These are phyloP conservation scores for Abrostola triplasia DNA, from an alignment of 2,888 invertebrate species.

Conservation along the genomic window DNA sequence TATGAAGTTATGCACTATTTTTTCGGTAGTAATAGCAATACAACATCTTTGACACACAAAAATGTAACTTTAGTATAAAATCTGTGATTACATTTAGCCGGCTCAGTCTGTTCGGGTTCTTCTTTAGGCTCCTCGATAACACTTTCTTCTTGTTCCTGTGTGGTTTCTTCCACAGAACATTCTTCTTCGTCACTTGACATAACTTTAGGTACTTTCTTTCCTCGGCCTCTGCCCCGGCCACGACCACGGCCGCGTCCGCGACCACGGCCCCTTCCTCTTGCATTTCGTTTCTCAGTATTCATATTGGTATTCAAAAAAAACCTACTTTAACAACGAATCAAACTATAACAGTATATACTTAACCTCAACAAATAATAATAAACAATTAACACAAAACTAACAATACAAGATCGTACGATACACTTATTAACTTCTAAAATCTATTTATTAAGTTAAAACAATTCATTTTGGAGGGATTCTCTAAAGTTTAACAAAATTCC, in stretches of 20 bases:
- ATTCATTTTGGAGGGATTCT: constrained; percentile 34
- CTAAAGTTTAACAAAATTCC: constrained; percentile 14
- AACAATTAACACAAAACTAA: constrained; percentile 9
- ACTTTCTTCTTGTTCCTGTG: constrained; percentile 86
- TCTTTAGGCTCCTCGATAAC: constrained; percentile 79
- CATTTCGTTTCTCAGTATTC: constrained; percentile 89
- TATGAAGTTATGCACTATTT: too few relatives aligned
- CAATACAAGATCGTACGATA: not conserved
- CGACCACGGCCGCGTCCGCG: constrained; percentile 93
- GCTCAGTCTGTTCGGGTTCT: constrained; percentile 83
- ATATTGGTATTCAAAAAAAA: constrained; percentile 54
- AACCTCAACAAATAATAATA: constrained; percentile 35
- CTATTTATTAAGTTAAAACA: not conserved
- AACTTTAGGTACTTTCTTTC: constrained; percentile 92
- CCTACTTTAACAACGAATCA: constrained; percentile 29
- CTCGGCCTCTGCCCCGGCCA: constrained; percentile 91
- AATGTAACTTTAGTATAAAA: not conserved
- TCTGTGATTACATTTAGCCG: constrained; percentile 83
- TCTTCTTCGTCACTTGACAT: constrained; percentile 90
- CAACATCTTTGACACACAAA: too few relatives aligned
- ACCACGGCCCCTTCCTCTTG: constrained; percentile 93
- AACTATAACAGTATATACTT: constrained; percentile 35
- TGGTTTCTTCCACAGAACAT: constrained; percentile 83
- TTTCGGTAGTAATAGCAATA: too few relatives aligned
- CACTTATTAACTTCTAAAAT: not conserved